Evolutionary conservation across 2,888 invertebrate species (phyloP).

Genomic region (Celastrina argiolus): DNA sequence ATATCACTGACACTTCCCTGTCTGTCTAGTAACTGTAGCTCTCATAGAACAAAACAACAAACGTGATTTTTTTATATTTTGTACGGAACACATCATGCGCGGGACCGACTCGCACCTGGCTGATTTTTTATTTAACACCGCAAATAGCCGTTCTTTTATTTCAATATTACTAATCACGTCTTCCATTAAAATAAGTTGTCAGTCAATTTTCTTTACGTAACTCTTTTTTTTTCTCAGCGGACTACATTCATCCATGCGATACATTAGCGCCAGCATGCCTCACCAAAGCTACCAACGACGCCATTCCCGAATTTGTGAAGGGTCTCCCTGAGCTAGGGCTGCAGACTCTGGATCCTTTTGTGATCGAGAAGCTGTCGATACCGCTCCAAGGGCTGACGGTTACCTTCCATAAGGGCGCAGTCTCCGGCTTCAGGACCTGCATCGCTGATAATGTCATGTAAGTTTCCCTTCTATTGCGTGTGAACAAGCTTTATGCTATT

Average conservation of each 20-base stretch:
- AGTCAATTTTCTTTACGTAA: too few relatives aligned
- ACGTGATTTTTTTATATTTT: too few relatives aligned
- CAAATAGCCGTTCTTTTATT: too few relatives aligned
- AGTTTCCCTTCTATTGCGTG: constrained; percentile 34
- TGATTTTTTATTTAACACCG: too few relatives aligned
- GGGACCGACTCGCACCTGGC: too few relatives aligned
- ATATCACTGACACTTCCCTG: too few relatives aligned
- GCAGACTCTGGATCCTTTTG: constrained; percentile 56
- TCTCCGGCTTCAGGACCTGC: constrained; percentile 59
- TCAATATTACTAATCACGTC: too few relatives aligned
- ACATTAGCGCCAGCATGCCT: constrained; percentile 53
- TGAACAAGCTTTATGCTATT: too few relatives aligned
- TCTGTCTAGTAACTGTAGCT: too few relatives aligned
- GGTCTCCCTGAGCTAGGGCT: constrained; percentile 56
- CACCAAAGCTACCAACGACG: constrained; percentile 55
- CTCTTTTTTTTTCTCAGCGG: constrained; percentile 63
- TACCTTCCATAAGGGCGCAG: constrained; percentile 64
- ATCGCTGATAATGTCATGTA: constrained; percentile 62
- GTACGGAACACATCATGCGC: too few relatives aligned
- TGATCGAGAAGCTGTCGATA: constrained; percentile 57
- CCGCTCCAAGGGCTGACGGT: constrained; percentile 58
- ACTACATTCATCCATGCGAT: constrained; percentile 63
- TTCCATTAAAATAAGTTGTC: too few relatives aligned
- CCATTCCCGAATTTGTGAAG: constrained; percentile 62
- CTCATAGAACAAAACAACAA: too few relatives aligned